Evolutionary conservation across 2,113 vertebrate species (phyloP).

Genomic region (Chunga burmeisteri): DNA sequence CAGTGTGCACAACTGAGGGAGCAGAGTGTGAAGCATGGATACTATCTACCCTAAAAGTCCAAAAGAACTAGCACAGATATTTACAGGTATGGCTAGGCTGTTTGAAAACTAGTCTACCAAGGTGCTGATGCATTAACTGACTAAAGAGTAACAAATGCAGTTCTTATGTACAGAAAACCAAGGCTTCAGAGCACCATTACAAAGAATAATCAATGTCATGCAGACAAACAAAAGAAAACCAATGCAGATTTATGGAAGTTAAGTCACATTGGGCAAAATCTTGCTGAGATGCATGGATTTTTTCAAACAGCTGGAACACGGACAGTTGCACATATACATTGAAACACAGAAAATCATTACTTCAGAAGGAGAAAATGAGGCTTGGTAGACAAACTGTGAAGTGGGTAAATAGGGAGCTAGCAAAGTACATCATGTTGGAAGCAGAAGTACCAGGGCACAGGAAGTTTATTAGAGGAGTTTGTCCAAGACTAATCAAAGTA

Average conservation of each 20-base stretch:
- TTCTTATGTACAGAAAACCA: background rate
- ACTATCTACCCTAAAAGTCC: background rate
- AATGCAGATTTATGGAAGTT: background rate
- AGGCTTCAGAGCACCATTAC: background rate
- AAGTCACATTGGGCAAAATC: background rate
- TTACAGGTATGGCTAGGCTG: background rate
- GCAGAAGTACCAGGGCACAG: background rate
- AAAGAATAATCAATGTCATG: background rate
- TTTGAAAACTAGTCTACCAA: background rate
- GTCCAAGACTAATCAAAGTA: background rate
- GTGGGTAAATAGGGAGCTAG: background rate
- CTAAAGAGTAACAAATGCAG: background rate
- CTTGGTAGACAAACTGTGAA: background rate
- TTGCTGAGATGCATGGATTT: background rate
- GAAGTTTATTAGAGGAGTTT: background rate
- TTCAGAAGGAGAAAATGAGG: background rate
- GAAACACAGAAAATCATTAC: background rate
- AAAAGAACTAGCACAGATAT: background rate
- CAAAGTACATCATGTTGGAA: background rate
- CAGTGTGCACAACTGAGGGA: background rate
- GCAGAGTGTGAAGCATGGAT: background rate
- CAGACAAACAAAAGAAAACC: background rate
- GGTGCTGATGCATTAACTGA: background rate
- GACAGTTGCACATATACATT: fast-evolving
- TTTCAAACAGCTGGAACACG: background rate